A percentile compares a stretch with the other conserved stretches of the same genome.
These are phyloP conservation scores for Bombus picipes DNA, from an alignment of 1,140 invertebrate species.

Conservation along the genomic window DNA sequence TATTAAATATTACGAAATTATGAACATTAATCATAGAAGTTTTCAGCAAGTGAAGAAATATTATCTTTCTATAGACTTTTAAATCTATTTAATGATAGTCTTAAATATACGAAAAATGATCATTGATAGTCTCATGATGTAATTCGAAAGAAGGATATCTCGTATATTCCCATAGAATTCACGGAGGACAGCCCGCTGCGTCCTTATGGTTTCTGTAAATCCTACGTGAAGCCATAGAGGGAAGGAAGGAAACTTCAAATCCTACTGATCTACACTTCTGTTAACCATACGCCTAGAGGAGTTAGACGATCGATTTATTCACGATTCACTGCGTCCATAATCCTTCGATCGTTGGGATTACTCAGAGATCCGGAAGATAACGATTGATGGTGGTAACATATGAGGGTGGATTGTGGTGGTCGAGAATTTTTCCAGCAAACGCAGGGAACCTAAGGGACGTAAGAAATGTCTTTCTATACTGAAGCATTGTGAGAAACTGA, in stretches of 20 bases:
- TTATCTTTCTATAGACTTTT: not conserved
- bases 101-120: not conserved
- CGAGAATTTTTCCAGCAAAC: not conserved
- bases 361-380: conserved; percentile 60
- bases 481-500: not conserved
- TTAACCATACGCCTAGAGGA: conserved; percentile 14
- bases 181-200: conserved; percentile 52
- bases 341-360: conserved; percentile 49
- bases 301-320: conserved; percentile 59
- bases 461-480: too few species aligned
- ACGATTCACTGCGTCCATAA: conserved; percentile 52
- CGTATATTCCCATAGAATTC: not conserved
- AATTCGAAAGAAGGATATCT: not conserved
- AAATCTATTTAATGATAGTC: not conserved
- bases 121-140: not conserved
- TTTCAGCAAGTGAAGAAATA: too few species aligned
- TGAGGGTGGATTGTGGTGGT: conserved; percentile 21
- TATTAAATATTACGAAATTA: too few species aligned
- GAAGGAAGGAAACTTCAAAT: not conserved
- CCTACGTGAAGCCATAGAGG: not conserved
- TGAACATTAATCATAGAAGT: too few species aligned
- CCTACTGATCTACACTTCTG: not conserved
- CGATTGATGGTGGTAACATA: not conserved
- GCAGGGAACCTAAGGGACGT: not conserved
- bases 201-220: conserved; percentile 44